Evolutionary conservation across 2,888 invertebrate species (phyloP).

Genomic region (Polyploca ridens): DNA sequence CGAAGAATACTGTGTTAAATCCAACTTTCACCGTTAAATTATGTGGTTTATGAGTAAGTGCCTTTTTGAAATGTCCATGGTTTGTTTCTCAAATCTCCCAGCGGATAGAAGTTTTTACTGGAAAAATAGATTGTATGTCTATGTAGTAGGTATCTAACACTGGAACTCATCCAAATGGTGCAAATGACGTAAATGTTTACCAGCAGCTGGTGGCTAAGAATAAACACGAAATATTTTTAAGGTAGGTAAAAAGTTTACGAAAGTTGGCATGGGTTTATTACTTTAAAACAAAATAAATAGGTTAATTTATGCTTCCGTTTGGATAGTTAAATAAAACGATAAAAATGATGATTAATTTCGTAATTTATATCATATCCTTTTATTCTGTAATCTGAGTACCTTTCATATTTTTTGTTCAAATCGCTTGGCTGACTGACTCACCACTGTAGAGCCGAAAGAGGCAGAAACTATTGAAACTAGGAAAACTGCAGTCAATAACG

Average conservation of each 20-base stretch:
- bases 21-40: no score
- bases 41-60: no score
- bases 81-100: background rate
- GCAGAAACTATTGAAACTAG: no score
- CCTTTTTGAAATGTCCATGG: background rate
- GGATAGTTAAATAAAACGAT: background rate
- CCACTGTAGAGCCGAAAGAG: no score
- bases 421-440: no score
- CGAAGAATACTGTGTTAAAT: no score
- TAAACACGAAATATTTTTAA: conserved; percentile 53
- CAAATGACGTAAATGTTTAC: conserved; percentile 57
- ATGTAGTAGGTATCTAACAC: conserved; percentile 44
- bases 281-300: background rate
- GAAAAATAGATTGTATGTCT: conserved; percentile 11
- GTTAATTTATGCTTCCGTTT: background rate
- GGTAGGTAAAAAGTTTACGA: conserved; percentile 27
- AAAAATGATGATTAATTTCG: no score
- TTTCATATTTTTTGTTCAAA: no score
- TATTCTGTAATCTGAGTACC: no score
- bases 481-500: no score
- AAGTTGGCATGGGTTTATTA: background rate
- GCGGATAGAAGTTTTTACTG: background rate
- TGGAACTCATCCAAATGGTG: conserved; percentile 71
- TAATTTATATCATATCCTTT: no score
- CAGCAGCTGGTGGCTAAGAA: conserved; percentile 58